Percentiles rank a stretch among this genome's conserved stretches.
phyloP scores from a whole-genome alignment of 2,113 vertebrate genomes.

The Quiscalus mexicanus region DNA sequence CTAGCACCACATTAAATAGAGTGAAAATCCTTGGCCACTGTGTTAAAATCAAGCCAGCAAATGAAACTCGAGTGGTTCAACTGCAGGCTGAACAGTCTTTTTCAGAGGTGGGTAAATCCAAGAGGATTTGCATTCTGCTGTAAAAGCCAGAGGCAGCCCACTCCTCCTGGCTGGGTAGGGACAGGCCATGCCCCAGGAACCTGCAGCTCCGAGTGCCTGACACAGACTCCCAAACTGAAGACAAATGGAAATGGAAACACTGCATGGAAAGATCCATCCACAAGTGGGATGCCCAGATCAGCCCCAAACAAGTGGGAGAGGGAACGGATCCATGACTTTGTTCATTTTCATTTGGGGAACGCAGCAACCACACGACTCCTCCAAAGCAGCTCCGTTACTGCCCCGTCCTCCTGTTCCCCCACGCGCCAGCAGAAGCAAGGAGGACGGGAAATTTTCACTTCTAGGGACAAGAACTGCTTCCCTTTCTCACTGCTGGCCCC shows the following conservation, averaged over 20 bases:
- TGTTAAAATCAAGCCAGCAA: background rate
- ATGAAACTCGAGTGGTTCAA: background rate
- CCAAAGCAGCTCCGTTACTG: background rate
- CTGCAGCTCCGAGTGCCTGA: background rate
- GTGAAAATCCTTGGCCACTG: background rate
- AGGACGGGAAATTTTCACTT: background rate
- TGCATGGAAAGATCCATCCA: constrained; percentile 27
- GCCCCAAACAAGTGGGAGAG: background rate
- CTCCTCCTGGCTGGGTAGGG: background rate
- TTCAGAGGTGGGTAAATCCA: background rate
- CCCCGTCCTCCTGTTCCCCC: background rate
- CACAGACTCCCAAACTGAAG: background rate
- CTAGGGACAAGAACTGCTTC: background rate
- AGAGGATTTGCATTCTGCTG: background rate
- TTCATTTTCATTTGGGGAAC: background rate
- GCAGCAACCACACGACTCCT: background rate
- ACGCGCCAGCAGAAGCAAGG: background rate
- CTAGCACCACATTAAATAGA: background rate
- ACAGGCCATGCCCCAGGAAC: background rate
- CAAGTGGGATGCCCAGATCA: constrained; percentile 42
- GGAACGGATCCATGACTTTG: background rate
- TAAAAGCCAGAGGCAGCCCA: background rate
- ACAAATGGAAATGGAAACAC: constrained; percentile 47
- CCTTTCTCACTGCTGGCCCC: background rate
- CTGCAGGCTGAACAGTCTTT: background rate